Evolutionary conservation across 2,888 invertebrate genomes (phyloP).

Genomic region (Amiota mariae): DNA sequence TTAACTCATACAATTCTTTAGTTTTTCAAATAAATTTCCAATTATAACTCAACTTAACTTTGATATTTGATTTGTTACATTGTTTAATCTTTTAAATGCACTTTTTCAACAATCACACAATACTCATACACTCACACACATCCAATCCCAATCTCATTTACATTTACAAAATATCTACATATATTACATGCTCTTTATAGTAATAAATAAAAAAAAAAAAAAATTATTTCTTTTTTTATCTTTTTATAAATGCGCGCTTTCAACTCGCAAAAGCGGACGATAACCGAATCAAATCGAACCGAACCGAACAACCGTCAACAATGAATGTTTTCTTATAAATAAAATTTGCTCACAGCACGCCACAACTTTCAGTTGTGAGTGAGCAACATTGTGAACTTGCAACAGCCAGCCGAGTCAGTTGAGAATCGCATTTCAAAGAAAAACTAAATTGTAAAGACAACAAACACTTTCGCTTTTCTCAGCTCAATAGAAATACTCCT

Average conservation of each 20-base stretch:
- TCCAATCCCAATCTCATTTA: too few relatives aligned
- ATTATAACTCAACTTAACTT: background rate
- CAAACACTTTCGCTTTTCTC: slow-evolving; percentile 29
- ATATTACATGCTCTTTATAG: background rate
- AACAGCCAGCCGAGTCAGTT: background rate
- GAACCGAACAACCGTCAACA: slow-evolving; percentile 50
- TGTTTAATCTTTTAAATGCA: too few relatives aligned
- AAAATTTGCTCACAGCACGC: slow-evolving; percentile 45
- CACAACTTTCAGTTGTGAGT: background rate
- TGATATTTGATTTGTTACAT: too few relatives aligned
- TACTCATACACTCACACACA: too few relatives aligned
- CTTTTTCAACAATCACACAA: too few relatives aligned
- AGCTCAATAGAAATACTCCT: background rate
- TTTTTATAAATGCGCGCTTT: slow-evolving; percentile 6
- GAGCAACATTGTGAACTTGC: too few relatives aligned
- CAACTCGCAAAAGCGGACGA: background rate
- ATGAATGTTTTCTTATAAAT: slow-evolving; percentile 68
- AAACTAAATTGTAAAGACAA: background rate
- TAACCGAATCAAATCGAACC: background rate
- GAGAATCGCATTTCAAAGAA: background rate
- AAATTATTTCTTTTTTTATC: slow-evolving; percentile 17
- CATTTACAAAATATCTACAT: too few relatives aligned
- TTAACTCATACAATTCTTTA: background rate
- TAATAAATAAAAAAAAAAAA: slow-evolving; percentile 25
- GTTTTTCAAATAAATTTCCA: background rate